Conservation (phyloP, 64 coral and sea anemone genomes). For the Porites australiensis region DNA sequence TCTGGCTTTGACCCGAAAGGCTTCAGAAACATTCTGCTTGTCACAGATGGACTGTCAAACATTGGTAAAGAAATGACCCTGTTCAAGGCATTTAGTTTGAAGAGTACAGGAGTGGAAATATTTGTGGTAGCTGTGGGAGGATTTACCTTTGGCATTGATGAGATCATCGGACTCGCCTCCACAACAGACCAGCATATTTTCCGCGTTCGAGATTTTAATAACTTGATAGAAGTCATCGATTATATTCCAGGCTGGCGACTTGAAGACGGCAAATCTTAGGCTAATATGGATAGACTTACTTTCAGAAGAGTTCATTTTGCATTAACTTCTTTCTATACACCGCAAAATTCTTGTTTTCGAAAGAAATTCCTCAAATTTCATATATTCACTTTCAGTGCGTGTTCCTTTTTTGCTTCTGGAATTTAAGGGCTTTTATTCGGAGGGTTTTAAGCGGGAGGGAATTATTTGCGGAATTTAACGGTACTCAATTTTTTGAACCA, state of each 20-base stretch:
- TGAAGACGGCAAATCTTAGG: background rate
- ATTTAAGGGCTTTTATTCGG: too few relatives aligned
- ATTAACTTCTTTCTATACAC: too few relatives aligned
- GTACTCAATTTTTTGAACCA: too few relatives aligned
- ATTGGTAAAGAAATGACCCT: slow-evolving; percentile 31
- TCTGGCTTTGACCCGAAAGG: slow-evolving; percentile 37
- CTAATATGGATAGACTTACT: too few relatives aligned
- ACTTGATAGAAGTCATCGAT: background rate
- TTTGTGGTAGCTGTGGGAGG: slow-evolving; percentile 41
- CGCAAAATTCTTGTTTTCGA: too few relatives aligned
- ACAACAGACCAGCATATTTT: slow-evolving; percentile 28
- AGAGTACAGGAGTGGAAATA: slow-evolving; percentile 28
- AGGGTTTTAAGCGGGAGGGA: too few relatives aligned
- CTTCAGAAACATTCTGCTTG: slow-evolving; percentile 43
- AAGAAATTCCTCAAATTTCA: too few relatives aligned
- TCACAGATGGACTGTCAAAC: slow-evolving; percentile 48
- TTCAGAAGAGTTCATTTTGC: too few relatives aligned
- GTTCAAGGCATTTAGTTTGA: slow-evolving; percentile 32
- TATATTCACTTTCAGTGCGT: too few relatives aligned
- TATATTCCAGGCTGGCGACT: background rate
- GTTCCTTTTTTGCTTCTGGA: too few relatives aligned
- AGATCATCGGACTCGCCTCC: slow-evolving; percentile 17
- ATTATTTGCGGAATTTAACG: too few relatives aligned
- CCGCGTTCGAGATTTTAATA: slow-evolving; percentile 26
- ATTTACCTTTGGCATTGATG: slow-evolving; percentile 17